Evolutionary conservation across 2,888 invertebrate species (phyloP), one percentile per base, ranked within the genome.

Genomic region (Drosophila kokeensis): DNA sequence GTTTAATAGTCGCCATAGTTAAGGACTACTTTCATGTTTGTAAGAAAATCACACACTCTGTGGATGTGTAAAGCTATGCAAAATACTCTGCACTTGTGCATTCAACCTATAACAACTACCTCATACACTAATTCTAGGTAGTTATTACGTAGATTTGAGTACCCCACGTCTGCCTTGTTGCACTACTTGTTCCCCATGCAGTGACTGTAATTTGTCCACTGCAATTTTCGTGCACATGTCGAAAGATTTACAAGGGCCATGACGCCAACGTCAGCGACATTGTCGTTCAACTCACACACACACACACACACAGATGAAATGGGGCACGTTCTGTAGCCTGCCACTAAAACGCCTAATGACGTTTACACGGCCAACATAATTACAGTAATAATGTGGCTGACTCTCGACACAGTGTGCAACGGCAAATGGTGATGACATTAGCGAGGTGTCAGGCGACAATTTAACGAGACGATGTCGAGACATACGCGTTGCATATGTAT

Each of bases 341-440:
- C 67, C 76, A 80, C 79, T 73, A 81, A 84, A 89, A 84, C 85
- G 85, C 85, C 85, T 89, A 85, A 85, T 89, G 85, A 89, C 85
- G 87, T 85, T 85, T 84, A 89, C 85, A 89, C 82, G 89, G 87
- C 82, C 89, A 87, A 85, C 85, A 87, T 85, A 85, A 85, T 85
- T 85, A 85, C 89, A 74, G 89, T 89, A 85, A 85, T 85, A 85
- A 85, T 89, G 85, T 76, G 89, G 80, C 89, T 67, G 81, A 73
- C 78, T 81, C 66, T 36, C 69, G 53, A 62, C 64, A 40, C 52
- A 29, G 34, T 75, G 63, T 64, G 64, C 63, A 61, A 67, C 63
- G 18, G 40, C 73, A 68, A 73, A 76, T 77, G 82, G 72, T 76
- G 85, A 85, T 89, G 89, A 89, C 85, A 89, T 85, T 89, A 87